A percentile compares a stretch with the other conserved stretches of the same genome.
These are phyloP conservation scores for Falco berigora DNA, from an alignment of 2,797 vertebrate species.

Conservation along the genomic window DNA sequence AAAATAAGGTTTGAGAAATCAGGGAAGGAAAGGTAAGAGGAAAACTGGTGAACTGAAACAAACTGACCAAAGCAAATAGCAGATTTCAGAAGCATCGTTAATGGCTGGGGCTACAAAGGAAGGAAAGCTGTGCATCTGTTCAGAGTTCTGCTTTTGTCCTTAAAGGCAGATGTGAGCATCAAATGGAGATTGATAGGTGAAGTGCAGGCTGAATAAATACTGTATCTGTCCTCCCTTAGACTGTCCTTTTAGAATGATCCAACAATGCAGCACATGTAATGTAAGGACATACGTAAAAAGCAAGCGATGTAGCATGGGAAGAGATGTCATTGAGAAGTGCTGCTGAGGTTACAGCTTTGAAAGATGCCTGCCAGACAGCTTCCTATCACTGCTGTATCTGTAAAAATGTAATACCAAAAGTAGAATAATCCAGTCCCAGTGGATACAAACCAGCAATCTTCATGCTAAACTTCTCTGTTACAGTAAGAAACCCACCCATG, in stretches of 20 bases:
- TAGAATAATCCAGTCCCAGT: neutral
- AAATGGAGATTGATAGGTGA: neutral
- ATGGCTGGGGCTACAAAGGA: neutral
- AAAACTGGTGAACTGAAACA: neutral
- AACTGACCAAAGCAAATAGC: neutral
- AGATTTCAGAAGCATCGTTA: neutral
- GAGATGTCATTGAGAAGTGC: neutral
- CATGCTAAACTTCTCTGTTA: neutral
- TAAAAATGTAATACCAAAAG: neutral
- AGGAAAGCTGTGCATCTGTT: neutral
- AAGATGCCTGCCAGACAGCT: neutral
- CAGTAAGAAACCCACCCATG: neutral
- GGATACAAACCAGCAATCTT: neutral
- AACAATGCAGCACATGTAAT: neutral
- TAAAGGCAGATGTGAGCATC: neutral
- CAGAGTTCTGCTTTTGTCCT: neutral
- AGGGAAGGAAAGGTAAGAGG: neutral
- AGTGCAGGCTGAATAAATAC: neutral
- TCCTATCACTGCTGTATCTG: neutral
- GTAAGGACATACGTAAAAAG: neutral
- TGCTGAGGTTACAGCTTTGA: neutral
- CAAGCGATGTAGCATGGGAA: neutral
- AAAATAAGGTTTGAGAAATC: neutral
- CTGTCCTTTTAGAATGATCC: neutral
- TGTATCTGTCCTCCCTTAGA: neutral